phyloP scores from a whole-genome alignment of 2,888 invertebrate genomes.

The Mellilla xanthometata region DNA sequence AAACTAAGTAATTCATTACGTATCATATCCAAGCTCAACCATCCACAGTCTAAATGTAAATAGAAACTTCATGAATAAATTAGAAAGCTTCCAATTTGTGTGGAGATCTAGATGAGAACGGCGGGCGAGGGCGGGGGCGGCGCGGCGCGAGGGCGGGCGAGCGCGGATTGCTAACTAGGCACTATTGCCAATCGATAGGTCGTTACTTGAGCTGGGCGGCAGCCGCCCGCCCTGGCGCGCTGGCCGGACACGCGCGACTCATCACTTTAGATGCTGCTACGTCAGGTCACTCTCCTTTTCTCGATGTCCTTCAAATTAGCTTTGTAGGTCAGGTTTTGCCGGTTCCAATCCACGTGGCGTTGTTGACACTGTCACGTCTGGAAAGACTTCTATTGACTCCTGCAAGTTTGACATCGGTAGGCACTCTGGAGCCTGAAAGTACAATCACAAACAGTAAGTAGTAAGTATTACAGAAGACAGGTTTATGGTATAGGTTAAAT shows the following conservation, averaged over 20 bases:
- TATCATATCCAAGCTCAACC: slow-evolving; percentile 3
- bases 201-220: slow-evolving; percentile 66
- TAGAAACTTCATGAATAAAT: slow-evolving; percentile 45
- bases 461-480: too few species aligned
- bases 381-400: slow-evolving; percentile 40
- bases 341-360: slow-evolving; percentile 72
- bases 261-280: slow-evolving; percentile 79
- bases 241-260: slow-evolving; percentile 74
- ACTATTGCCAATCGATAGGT: slow-evolving; percentile 82
- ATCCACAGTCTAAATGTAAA: slow-evolving; percentile 27
- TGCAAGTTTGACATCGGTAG: slow-evolving; percentile 30
- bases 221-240: slow-evolving; percentile 47
- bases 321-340: slow-evolving; percentile 81
- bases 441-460: too few species aligned
- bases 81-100: slow-evolving; percentile 40
- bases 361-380: slow-evolving; percentile 58
- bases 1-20: slow-evolving; percentile 5
- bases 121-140: slow-evolving; percentile 33
- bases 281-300: slow-evolving; percentile 83
- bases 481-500: too few species aligned
- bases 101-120: slow-evolving; percentile 43
- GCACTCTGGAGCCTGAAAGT: too few species aligned
- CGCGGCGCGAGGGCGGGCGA: slow-evolving; percentile 40
- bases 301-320: slow-evolving; percentile 83
- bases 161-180: slow-evolving; percentile 75